A percentile compares a stretch with the other conserved stretches of the same genome.
Conservation (phyloP, 1,140 invertebrate species). For the Oreohelix idahoensis region DNA sequence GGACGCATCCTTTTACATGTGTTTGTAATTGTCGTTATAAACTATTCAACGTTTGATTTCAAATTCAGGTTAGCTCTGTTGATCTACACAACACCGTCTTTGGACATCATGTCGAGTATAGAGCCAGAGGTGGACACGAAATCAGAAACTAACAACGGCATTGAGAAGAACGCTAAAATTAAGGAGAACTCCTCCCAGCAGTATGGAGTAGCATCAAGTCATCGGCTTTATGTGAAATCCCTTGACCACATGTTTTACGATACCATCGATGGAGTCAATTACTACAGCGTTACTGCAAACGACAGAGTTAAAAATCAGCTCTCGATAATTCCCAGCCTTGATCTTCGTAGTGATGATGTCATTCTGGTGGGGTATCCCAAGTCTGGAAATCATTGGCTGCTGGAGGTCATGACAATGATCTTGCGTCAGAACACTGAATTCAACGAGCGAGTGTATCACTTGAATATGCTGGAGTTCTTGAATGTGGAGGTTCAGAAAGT, state of each 20-base stretch:
- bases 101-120: no score
- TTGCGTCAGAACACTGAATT: background rate
- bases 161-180: no score
- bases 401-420: background rate
- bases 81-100: no score
- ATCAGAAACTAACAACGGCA: no score
- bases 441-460: background rate
- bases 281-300: background rate
- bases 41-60: no score
- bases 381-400: background rate
- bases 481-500: background rate
- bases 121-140: no score
- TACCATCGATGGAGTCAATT: background rate
- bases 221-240: background rate
- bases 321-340: background rate
- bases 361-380: background rate
- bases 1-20: no score
- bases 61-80: no score
- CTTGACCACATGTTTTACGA: slow-evolving; percentile 14
- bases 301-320: background rate
- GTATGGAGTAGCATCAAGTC: background rate
- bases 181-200: no score
- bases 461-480: background rate
- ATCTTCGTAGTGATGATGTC: background rate
- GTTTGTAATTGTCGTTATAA: no score